Percentiles rank a stretch among this genome's conserved stretches.
Conservation (phyloP, 2,888 invertebrate genomes). For the Lasiommata megera region DNA sequence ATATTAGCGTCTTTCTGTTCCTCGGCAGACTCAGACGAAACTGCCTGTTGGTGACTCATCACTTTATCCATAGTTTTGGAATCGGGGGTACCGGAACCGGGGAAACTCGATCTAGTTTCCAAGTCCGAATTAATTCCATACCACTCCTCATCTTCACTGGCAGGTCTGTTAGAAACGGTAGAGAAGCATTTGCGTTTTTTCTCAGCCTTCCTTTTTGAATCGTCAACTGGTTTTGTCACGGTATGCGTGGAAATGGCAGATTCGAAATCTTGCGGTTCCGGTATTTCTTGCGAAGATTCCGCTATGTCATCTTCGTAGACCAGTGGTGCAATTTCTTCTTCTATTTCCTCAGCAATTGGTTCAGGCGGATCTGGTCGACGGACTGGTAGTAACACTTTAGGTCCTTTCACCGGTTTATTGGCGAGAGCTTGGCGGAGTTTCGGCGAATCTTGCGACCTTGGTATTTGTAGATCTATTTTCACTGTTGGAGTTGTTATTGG, state of each 20-base stretch:
- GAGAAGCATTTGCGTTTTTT: constrained; percentile 48
- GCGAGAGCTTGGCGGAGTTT: constrained; percentile 59
- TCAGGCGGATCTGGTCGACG: constrained; percentile 47
- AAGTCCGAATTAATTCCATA: constrained; percentile 55
- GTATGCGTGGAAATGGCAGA: constrained; percentile 67
- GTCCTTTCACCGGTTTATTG: constrained; percentile 61
- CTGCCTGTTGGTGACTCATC: constrained; percentile 30
- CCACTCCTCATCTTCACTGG: constrained; percentile 71
- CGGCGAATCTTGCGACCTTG: constrained; percentile 55
- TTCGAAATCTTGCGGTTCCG: constrained; percentile 55
- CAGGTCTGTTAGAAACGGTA: constrained; percentile 40
- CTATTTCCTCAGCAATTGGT: constrained; percentile 32
- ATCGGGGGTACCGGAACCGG: constrained; percentile 65
- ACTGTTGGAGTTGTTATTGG: not conserved
- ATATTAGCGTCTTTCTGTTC: constrained; percentile 51
- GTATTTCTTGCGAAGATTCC: constrained; percentile 25
- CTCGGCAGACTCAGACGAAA: constrained; percentile 57
- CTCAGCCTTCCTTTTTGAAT: constrained; percentile 42
- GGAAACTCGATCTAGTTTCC: constrained; percentile 68
- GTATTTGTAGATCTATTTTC: constrained; percentile 38
- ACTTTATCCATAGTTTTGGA: constrained; percentile 54
- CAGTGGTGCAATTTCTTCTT: constrained; percentile 34
- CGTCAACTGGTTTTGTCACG: constrained; percentile 53
- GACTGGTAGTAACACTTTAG: constrained; percentile 63
- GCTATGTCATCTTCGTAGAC: constrained; percentile 17